A percentile compares a stretch with the other conserved stretches of the same genome.
Evolutionary conservation across 2,113 vertebrate genomes (phyloP).

Genomic region (Picathartes gymnocephalus): DNA sequence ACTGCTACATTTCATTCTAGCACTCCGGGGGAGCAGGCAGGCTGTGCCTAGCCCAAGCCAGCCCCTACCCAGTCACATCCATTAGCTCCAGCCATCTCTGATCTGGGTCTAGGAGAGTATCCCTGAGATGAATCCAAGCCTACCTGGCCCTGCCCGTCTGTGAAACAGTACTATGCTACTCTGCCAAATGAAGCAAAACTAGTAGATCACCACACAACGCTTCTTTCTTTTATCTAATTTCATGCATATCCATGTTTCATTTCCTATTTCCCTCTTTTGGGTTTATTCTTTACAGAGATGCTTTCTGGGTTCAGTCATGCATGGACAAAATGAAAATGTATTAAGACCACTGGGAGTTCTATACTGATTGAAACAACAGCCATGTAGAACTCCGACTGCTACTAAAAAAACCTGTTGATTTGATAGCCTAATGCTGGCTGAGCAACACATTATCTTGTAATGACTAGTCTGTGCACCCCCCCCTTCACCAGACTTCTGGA

Average conservation of each 20-base stretch:
- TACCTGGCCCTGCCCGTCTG: background rate
- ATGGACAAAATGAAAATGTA: background rate
- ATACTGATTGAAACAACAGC: background rate
- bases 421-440: background rate
- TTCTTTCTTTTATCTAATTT: background rate
- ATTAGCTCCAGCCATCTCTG: background rate
- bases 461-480: background rate
- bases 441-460: background rate
- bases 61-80: accelerated
- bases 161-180: background rate
- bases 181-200: background rate
- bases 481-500: background rate
- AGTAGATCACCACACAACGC: background rate
- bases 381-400: background rate
- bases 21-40: background rate
- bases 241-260: background rate
- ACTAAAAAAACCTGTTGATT: background rate
- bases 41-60: background rate
- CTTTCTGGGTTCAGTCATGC: background rate
- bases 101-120: background rate
- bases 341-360: background rate
- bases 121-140: background rate
- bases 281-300: background rate
- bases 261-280: background rate
- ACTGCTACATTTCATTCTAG: background rate